A percentile compares a stretch with the other conserved stretches of the same genome.
Conservation (phyloP, 2,797 vertebrate species). For the Rallus crepitans region DNA sequence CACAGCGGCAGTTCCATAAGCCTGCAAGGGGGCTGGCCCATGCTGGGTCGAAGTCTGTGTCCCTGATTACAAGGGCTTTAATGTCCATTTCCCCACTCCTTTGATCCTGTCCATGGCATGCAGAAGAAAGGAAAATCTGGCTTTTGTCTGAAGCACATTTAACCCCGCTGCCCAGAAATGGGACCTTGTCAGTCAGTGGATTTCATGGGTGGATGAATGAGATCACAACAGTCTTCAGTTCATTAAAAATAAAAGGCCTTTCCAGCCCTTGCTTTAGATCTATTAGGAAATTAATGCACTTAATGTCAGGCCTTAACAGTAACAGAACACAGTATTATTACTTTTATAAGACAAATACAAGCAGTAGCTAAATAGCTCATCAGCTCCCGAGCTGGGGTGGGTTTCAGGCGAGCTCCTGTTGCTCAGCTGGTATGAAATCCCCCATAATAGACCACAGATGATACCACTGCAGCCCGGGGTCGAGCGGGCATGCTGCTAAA, state of each 20-base stretch:
- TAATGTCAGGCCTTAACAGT: constrained; percentile 28
- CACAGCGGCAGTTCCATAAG: constrained; percentile 1
- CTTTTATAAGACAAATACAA: constrained; percentile 36
- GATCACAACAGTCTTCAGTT: constrained; percentile 63
- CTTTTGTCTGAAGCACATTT: constrained; percentile 66
- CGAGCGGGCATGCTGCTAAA: not conserved
- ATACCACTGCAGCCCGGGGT: not conserved
- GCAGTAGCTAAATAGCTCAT: constrained; percentile 33
- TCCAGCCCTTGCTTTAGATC: not conserved
- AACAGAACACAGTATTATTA: not conserved
- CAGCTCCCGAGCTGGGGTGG: not conserved
- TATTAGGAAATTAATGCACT: constrained; percentile 42
- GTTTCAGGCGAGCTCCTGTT: constrained; percentile 32
- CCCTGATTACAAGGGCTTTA: constrained; percentile 66
- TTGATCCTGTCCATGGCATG: constrained; percentile 66
- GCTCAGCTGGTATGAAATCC: constrained; percentile 54
- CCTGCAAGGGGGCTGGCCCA: constrained; percentile 54
- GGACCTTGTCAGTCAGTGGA: constrained; percentile 69
- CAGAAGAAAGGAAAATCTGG: constrained; percentile 69
- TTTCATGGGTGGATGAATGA: constrained; percentile 71
- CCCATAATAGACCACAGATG: not conserved
- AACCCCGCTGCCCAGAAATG: constrained; percentile 60
- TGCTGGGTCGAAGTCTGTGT: constrained; percentile 55
- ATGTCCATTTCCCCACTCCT: constrained; percentile 60
- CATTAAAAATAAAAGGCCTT: constrained; percentile 59